Conservation (phyloP, 2,888 invertebrate species). For the Brenthis hecate region DNA sequence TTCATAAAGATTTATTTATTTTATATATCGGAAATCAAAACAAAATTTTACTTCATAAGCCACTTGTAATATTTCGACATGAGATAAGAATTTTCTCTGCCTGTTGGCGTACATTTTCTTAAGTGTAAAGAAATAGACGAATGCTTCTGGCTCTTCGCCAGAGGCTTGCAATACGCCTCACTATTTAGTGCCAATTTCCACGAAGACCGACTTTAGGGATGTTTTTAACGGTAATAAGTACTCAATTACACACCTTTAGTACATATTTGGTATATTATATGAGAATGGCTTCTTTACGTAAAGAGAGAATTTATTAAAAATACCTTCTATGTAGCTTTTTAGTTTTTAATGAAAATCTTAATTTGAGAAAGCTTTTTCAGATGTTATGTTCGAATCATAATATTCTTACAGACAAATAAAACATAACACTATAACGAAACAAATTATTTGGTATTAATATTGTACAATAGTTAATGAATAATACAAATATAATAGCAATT, state of each 20-base stretch:
- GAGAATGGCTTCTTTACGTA: background rate
- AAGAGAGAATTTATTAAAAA: background rate
- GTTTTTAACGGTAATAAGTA: slow-evolving; percentile 35
- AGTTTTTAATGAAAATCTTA: no score
- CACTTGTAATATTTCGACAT: slow-evolving; percentile 13
- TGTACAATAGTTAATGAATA: no score
- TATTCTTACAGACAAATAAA: no score
- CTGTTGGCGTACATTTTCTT: slow-evolving; percentile 44
- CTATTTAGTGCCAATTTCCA: slow-evolving; percentile 49
- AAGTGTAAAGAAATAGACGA: slow-evolving; percentile 51
- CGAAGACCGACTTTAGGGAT: slow-evolving; percentile 39
- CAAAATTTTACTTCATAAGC: slow-evolving; percentile 10
- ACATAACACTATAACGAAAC: no score
- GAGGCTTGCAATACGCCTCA: slow-evolving; percentile 41
- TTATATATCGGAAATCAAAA: background rate
- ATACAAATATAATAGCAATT: no score
- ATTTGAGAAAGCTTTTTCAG: no score
- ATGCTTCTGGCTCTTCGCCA: slow-evolving; percentile 48
- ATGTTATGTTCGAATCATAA: no score
- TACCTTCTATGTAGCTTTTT: background rate
- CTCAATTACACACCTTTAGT: slow-evolving; percentile 19
- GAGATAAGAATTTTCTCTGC: slow-evolving; percentile 33
- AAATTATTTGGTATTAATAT: no score
- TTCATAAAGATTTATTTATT: no score
- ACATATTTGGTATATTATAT: background rate